Base-by-base conservation (phyloP, 2,888 invertebrate genomes). In the Trisateles emortualis region DNA sequence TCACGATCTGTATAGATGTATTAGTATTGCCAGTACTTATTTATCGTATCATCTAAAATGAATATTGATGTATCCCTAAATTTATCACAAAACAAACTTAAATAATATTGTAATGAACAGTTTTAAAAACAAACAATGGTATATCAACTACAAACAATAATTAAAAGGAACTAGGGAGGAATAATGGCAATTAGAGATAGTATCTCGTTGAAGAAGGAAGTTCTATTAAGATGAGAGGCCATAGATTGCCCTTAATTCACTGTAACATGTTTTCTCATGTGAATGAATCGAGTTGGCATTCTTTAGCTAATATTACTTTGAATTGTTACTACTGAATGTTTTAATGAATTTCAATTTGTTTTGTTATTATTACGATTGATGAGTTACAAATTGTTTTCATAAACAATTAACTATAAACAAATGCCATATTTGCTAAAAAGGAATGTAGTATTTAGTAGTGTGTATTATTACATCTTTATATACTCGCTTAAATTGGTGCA, bases 171-270 rank as follows among this genome's bases (percentile, higher is more conserved):
- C 52, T 65, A 50, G 60, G 59, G 8, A 26, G 8, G 8, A 8
- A 8, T 26, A 54, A 61, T 60, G 49, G 45, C 72, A 79, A 78
- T 81, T 64, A 78, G 62, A 78, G 74, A 78, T 74, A 60, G 68
- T 68, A 72, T 77, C 70, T 77, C 74, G 67, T 73, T 81, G 77
- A 84, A 89, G 84, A 69, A 86, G 92, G 92, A 92, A 87, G 91
- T 92, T 81, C 87, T 81, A 88, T 90, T 90, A 88, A 84, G 86
- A 81, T 68, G 77, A 80, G 82, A 78, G 83, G 74, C 53, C 69
- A 78, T 78, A 86, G 84, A 90, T 90, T 91, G 90, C 76, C 87
- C 89, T 86, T 88, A 91, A 91, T 92, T 89, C 84, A 83, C 77
- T 76, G 78, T 78, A n/a, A 77, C 73, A 68, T 80, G 79, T 81